Evolutionary conservation across 2,797 vertebrate species (phyloP).

Genomic region (Hapalemur alaotrensis): DNA sequence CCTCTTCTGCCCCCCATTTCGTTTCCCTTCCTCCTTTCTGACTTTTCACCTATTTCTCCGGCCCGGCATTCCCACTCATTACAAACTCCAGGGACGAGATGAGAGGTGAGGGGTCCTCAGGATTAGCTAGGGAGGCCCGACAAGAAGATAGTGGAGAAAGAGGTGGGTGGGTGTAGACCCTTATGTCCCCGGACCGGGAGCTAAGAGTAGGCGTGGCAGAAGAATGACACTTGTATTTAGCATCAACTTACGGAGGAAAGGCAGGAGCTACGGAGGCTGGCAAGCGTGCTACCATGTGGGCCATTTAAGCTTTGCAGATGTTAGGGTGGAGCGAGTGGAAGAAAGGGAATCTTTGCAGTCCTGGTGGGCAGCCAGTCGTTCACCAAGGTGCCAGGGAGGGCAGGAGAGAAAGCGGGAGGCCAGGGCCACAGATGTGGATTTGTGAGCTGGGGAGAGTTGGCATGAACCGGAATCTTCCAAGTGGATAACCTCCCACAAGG

Average conservation of each 20-base stretch:
- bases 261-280: accelerated
- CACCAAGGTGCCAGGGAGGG: background rate
- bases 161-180: too few relatives aligned
- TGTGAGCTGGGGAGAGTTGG: background rate
- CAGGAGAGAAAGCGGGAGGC: background rate
- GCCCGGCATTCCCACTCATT: background rate
- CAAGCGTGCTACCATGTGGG: accelerated
- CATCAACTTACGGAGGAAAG: accelerated
- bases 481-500: background rate
- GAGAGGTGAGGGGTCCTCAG: background rate
- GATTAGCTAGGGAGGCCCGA: background rate
- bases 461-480: accelerated
- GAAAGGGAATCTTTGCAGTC: too few relatives aligned
- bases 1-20: accelerated
- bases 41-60: background rate
- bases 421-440: accelerated
- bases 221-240: background rate
- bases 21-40: background rate
- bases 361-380: accelerated
- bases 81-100: too few relatives aligned
- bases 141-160: accelerated
- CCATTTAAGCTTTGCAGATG: background rate
- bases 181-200: accelerated
- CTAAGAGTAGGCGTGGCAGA: accelerated
- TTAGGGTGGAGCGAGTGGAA: background rate